phyloP scores from a whole-genome alignment of 30 jellyfish, hydroid and myxozoan species.

The Cassiopea xamachana region DNA sequence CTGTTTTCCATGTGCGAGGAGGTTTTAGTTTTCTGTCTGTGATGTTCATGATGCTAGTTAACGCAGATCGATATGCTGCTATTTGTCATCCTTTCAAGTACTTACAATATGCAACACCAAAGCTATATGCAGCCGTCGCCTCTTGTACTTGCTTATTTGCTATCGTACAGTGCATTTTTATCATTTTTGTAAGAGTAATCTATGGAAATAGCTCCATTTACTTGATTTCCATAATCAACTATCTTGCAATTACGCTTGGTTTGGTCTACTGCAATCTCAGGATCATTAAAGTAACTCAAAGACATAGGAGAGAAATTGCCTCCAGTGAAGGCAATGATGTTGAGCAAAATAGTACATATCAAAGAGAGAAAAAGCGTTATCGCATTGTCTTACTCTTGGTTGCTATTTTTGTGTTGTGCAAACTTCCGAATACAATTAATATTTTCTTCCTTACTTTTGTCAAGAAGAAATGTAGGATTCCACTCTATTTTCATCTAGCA shows the following conservation, averaged over 20 bases:
- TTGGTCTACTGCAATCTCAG: background rate
- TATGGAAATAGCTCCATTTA: background rate
- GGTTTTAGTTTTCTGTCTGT: background rate
- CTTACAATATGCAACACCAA: background rate
- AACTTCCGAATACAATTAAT: background rate
- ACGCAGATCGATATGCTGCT: constrained; percentile 27
- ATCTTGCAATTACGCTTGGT: background rate
- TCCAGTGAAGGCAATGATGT: background rate
- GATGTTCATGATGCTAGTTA: constrained; percentile 9
- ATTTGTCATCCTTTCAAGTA: constrained; percentile 43
- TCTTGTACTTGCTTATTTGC: background rate
- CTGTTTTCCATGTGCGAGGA: background rate
- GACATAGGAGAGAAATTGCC: background rate
- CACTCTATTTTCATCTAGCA: too few species aligned
- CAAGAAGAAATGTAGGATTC: background rate
- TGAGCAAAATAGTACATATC: background rate
- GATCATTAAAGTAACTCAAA: background rate
- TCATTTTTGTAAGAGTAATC: background rate
- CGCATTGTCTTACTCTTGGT: background rate
- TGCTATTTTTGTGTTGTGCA: background rate
- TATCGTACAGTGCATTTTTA: background rate
- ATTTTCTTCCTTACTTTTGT: background rate
- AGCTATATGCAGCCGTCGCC: background rate
- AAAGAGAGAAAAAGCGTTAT: background rate
- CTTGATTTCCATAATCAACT: background rate